phyloP scores from a whole-genome alignment of 2,888 invertebrate species.

The Zootermopsis nevadensis region DNA sequence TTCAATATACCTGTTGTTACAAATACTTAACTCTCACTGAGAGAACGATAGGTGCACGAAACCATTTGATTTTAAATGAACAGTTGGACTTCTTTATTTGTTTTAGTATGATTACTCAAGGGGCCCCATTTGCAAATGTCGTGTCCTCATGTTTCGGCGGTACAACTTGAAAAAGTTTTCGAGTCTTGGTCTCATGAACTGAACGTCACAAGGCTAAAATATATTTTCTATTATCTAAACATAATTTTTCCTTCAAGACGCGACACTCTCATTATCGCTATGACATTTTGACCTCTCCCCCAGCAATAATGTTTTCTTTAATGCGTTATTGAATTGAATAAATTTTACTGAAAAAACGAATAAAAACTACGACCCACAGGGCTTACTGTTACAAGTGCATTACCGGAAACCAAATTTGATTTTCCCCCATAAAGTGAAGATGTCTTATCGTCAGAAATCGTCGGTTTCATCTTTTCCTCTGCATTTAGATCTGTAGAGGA shows the following conservation, averaged over 20 bases:
- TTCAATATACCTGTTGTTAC: too few species aligned
- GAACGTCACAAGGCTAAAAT: too few species aligned
- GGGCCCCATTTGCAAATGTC: too few species aligned
- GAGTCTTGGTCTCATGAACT: too few species aligned
- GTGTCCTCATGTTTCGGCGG: too few species aligned
- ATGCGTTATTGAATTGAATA: background rate
- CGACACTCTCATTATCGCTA: background rate
- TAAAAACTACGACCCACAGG: background rate
- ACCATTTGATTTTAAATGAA: too few species aligned
- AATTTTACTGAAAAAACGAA: background rate
- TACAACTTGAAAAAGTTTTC: too few species aligned
- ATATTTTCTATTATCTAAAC: too few species aligned
- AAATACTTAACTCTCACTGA: too few species aligned
- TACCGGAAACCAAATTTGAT: background rate
- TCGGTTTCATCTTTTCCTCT: background rate
- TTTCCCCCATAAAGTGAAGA: background rate
- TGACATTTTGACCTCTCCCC: background rate
- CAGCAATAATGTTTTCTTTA: background rate
- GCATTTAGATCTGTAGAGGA: background rate
- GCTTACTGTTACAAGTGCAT: background rate
- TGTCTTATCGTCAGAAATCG: background rate
- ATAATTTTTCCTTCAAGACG: background rate
- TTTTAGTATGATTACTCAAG: too few species aligned
- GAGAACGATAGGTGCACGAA: too few species aligned
- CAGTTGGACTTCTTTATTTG: too few species aligned